phyloP scores from a whole-genome alignment of 1,140 invertebrate species.

The Eriosoma lanigerum region DNA sequence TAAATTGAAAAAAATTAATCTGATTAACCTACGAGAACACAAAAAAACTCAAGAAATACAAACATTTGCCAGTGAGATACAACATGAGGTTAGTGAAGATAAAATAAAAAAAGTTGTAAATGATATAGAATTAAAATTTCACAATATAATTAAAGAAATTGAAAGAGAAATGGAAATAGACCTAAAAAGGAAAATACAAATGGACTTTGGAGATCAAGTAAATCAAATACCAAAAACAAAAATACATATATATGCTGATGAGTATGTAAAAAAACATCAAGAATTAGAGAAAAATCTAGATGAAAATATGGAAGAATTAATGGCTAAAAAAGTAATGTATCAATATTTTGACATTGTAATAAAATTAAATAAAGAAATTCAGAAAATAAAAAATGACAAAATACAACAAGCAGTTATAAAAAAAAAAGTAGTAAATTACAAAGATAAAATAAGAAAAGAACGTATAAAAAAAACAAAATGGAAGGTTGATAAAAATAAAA shows the following conservation, averaged over 20 bases:
- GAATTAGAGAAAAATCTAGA: no score
- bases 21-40: neutral
- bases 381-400: neutral
- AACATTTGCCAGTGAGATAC: neutral
- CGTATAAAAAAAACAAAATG: neutral
- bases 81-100: neutral
- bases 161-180: neutral
- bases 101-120: neutral
- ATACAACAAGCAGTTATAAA: neutral
- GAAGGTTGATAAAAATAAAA: neutral
- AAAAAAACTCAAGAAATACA: neutral
- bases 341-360: neutral
- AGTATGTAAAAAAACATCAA: no score
- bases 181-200: neutral
- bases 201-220: neutral
- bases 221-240: neutral
- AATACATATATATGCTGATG: no score
- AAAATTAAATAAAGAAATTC: neutral
- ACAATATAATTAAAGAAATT: neutral
- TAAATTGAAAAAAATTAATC: neutral
- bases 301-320: neutral
- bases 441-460: neutral
- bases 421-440: neutral
- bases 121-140: no score
- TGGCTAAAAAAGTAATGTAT: no score